Percentiles rank a stretch among this genome's conserved stretches.
Conservation (phyloP, 2,113 vertebrate species). For the Cettia cetti region DNA sequence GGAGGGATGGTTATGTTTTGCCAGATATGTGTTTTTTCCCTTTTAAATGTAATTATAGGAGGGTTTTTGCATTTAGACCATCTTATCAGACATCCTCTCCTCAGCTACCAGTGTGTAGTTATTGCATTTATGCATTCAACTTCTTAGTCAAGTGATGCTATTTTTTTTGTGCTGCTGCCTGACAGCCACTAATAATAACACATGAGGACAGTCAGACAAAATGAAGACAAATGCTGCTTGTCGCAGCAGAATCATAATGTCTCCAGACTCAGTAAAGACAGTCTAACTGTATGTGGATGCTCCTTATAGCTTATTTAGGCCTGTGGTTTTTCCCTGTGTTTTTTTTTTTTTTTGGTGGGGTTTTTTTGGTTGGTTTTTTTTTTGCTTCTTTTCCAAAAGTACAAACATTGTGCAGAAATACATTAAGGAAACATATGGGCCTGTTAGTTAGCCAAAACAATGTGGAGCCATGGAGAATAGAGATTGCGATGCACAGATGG, state of each 20-base stretch:
- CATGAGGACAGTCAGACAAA: constrained; percentile 97
- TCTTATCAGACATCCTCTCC: constrained; percentile 65
- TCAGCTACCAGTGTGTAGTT: constrained; percentile 70
- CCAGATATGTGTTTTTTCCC: constrained; percentile 61
- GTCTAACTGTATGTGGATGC: constrained; percentile 84
- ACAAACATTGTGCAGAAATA: constrained; percentile 79
- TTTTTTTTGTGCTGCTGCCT: constrained; percentile 80
- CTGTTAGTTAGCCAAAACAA: constrained; percentile 84
- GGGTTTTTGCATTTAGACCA: constrained; percentile 55
- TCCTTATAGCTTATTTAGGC: constrained; percentile 86
- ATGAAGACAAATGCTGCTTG: constrained; percentile 98
- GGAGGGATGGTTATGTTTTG: constrained; percentile 53
- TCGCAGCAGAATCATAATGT: constrained; percentile 93
- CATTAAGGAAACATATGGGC: constrained; percentile 83
- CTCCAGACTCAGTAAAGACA: constrained; percentile 83
- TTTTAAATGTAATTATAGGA: constrained; percentile 65
- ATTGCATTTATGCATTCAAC: constrained; percentile 82
- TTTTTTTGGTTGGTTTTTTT: background rate
- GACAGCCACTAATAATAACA: constrained; percentile 98
- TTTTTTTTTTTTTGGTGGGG: background rate
- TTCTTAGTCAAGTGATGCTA: constrained; percentile 85
- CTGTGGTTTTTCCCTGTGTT: constrained; percentile 72
- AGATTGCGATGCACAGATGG: constrained; percentile 84
- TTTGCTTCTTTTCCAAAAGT: constrained; percentile 47
- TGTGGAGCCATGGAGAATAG: constrained; percentile 76